Percentiles rank a stretch among this genome's conserved stretches.
Conservation (phyloP, 2,797 vertebrate genomes). For the Cryptoblepharus egeriae region DNA sequence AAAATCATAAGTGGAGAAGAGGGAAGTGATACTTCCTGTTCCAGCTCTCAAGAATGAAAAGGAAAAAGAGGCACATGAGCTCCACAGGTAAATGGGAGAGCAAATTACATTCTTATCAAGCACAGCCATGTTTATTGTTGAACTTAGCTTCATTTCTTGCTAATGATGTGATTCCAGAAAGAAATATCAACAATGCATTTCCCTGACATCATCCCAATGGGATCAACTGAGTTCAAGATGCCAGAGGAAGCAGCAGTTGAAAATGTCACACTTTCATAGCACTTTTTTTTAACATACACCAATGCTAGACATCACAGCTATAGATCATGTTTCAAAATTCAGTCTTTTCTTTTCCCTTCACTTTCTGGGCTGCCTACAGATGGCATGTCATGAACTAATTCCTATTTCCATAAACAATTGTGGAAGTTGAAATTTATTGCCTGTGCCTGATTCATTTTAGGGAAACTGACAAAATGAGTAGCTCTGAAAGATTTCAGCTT, state of each 20-base stretch:
- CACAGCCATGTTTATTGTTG: neutral
- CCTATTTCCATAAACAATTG: neutral
- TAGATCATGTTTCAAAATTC: neutral
- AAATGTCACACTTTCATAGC: neutral
- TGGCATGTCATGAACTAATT: neutral
- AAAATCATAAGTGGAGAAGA: neutral
- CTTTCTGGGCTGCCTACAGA: neutral
- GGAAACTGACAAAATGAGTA: neutral
- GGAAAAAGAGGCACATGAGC: constrained; percentile 25
- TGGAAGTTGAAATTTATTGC: neutral
- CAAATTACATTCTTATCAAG: neutral
- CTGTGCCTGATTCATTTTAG: neutral
- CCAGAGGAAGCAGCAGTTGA: neutral
- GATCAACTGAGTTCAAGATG: neutral
- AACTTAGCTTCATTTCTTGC: neutral
- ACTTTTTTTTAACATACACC: neutral
- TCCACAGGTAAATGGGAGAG: neutral
- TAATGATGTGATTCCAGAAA: accelerated
- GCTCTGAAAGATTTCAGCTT: neutral
- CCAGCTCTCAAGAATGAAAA: neutral
- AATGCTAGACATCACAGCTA: constrained; percentile 3
- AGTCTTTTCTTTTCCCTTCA: neutral
- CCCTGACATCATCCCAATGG: accelerated
- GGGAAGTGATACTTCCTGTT: neutral
- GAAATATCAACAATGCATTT: accelerated